These are phyloP conservation scores for Sclerurus mexicanus DNA, from an alignment of 2,113 vertebrate genomes.

Conservation along the genomic window DNA sequence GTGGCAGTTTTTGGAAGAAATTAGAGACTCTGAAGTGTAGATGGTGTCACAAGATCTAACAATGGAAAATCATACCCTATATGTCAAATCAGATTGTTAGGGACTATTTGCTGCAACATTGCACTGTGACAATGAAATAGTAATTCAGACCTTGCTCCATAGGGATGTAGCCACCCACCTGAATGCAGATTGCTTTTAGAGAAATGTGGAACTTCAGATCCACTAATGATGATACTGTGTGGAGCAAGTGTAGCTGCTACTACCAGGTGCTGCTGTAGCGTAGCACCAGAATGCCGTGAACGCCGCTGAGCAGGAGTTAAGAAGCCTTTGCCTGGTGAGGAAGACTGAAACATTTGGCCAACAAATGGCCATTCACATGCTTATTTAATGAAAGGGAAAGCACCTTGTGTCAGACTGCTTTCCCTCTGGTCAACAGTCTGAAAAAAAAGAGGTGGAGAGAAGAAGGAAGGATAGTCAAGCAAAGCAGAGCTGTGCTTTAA, in stretches of 20 bases:
- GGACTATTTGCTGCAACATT: background rate
- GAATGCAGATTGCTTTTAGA: background rate
- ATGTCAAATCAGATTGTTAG: background rate
- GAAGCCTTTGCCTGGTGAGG: background rate
- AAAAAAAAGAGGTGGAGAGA: background rate
- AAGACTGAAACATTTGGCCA: background rate
- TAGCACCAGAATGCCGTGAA: background rate
- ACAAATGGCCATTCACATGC: background rate
- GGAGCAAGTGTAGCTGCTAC: background rate
- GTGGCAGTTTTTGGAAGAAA: background rate
- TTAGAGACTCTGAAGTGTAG: background rate
- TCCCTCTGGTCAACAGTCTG: background rate
- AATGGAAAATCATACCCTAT: background rate
- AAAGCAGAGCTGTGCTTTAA: background rate
- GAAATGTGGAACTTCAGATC: background rate
- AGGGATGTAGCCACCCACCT: background rate
- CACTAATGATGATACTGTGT: background rate
- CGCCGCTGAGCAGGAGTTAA: background rate
- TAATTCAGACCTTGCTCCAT: rapidly evolving
- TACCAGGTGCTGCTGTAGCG: background rate
- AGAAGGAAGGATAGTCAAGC: background rate
- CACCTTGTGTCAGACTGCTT: background rate
- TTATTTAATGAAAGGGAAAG: background rate
- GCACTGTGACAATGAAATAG: background rate
- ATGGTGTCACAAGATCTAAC: background rate